Evolutionary conservation across 2,797 vertebrate species (phyloP).

Genomic region (Chrysocyon brachyurus): DNA sequence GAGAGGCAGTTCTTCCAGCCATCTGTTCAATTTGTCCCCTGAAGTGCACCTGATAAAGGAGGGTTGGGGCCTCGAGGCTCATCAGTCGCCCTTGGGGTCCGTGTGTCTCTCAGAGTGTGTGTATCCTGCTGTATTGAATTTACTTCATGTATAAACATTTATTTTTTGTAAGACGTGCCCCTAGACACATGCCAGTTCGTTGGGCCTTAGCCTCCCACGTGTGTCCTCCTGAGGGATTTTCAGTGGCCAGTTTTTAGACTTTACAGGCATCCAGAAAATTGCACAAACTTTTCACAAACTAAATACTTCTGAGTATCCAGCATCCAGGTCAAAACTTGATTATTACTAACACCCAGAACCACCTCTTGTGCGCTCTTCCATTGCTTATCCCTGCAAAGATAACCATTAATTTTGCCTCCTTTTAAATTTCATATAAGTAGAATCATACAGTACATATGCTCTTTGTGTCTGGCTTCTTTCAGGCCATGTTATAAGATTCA

Average conservation of each 20-base stretch:
- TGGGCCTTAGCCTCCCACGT: neutral
- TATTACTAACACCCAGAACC: neutral
- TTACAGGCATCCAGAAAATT: neutral
- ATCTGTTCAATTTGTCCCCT: accelerated
- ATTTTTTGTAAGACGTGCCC: neutral
- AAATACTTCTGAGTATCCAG: neutral
- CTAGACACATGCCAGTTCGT: neutral
- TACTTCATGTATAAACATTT: neutral
- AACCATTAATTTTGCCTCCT: neutral
- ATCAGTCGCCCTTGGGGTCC: neutral
- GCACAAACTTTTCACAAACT: neutral
- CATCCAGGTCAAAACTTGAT: neutral
- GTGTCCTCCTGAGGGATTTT: conserved; percentile 1
- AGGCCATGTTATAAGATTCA: neutral
- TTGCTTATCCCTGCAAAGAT: neutral
- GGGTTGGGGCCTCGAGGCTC: neutral
- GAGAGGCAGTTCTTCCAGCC: neutral
- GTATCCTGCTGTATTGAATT: neutral
- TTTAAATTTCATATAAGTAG: conserved; percentile 7
- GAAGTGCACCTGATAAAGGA: neutral
- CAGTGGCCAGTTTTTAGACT: neutral
- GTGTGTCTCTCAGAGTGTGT: neutral
- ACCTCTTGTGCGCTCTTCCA: neutral
- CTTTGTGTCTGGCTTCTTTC: conserved; percentile 7
- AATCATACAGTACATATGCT: neutral